Percentiles rank a stretch among this genome's conserved stretches.
Evolutionary conservation across 1,140 invertebrate species (phyloP).

Genomic region (Drosophila murphyi): DNA sequence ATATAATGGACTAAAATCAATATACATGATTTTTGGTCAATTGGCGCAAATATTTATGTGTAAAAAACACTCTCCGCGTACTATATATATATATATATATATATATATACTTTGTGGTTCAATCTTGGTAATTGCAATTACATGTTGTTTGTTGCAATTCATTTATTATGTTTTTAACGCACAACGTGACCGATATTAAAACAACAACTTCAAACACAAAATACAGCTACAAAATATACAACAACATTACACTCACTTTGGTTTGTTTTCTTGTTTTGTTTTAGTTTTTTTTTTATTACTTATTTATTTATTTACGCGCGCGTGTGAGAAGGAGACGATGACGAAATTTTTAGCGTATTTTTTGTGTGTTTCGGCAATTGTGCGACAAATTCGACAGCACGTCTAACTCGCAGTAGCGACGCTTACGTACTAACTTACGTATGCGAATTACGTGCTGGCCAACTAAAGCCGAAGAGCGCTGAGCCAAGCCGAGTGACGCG

Average conservation of each 20-base stretch:
- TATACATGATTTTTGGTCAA: constrained; percentile 62
- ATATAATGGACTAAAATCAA: constrained; percentile 76
- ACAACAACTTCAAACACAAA: constrained; percentile 8
- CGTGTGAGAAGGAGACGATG: constrained; percentile 54
- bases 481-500: constrained; percentile 13
- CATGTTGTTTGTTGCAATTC: constrained; percentile 61
- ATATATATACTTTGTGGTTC: constrained; percentile 57
- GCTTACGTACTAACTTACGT: constrained; percentile 62
- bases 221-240: constrained; percentile 12
- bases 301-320: constrained; percentile 52
- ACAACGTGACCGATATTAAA: constrained; percentile 48
- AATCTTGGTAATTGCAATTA: constrained; percentile 75
- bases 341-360: constrained; percentile 69
- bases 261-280: constrained; percentile 42
- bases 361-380: constrained; percentile 35
- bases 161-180: constrained; percentile 65
- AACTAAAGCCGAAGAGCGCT: constrained; percentile 33
- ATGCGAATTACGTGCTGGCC: constrained; percentile 22
- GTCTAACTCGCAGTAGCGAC: constrained; percentile 46
- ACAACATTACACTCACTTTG: constrained; percentile 67
- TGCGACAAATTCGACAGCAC: constrained; percentile 28
- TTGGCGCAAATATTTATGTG: constrained; percentile 56
- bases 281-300: constrained; percentile 4
- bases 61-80: constrained; percentile 25
- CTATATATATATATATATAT: neutral